Evolutionary conservation across 2,797 vertebrate species (phyloP), one percentile per base, ranked within the genome.

Genomic region (Aeoliscus strigatus): DNA sequence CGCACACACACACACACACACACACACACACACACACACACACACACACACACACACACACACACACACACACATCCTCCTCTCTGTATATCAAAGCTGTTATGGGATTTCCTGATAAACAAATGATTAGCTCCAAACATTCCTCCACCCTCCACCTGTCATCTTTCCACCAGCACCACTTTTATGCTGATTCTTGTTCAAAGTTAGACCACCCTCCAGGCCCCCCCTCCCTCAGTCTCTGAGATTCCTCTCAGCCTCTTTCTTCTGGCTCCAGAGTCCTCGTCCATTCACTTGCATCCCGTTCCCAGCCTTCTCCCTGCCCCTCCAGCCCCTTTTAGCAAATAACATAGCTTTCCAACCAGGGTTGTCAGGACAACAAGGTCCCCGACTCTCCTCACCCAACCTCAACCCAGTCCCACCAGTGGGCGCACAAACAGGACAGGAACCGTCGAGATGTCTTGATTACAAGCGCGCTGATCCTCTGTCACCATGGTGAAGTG

Each of bases 311-410:
- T 59, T 42, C 46, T 35, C 41, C 30, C 13, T 51, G 51, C 32
- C 39, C 47, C 54, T 63, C 28, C 52, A 67, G 41, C 40, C 44
- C 42, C 43, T 41, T 49, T 60, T 42, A 40, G 67, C 76, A 80
- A 80, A 77, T 65, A 80, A 56, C 58, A n/a, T 9, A 45, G 39
- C 47, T 78, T 81, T 81, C 79, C 75, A 82, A 81, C 63, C 47
- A 48, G 51, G 36, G 77, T 83, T 42, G 67, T 36, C 74, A 63
- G 15, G 82, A 79, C 81, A 76, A 83, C 82, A 4, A 14, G 42
- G 25, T 9, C 14, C 56, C 39, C 39, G 6, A 9, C 38, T 63
- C 40, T 54, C 32, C 24, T 39, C 52, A 35, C n/a, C 33, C 31
- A 26, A 50, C 35, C 42, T 35, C 30, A 30, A 31, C 42, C 58